phyloP scores from a whole-genome alignment of 2,113 vertebrate species.

The Speoplatyrhinus poulsoni region DNA sequence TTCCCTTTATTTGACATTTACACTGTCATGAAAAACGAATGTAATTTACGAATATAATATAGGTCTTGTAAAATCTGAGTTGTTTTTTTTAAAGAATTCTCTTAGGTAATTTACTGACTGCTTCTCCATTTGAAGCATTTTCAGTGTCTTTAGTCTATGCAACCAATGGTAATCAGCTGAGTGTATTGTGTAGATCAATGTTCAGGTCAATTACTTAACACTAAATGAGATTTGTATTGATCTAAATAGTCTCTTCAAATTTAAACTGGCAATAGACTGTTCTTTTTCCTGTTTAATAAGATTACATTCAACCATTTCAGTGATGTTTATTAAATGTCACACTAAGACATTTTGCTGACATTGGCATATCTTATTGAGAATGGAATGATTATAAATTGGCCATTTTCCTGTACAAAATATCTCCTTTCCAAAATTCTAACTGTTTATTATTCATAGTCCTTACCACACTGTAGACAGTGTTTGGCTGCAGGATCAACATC shows the following conservation, averaged over 20 bases:
- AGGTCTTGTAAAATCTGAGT: constrained; percentile 6
- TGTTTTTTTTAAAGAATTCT: not conserved
- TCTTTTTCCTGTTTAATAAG: no score
- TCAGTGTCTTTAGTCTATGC: not conserved
- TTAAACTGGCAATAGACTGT: no score
- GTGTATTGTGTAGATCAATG: not conserved
- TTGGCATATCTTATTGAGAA: no score
- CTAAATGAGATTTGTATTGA: constrained; percentile 7
- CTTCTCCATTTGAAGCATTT: constrained; percentile 3
- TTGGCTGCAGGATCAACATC: no score
- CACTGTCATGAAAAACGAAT: constrained; percentile 32
- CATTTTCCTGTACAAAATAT: constrained; percentile 6
- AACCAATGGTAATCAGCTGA: not conserved
- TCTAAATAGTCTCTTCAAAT: not conserved
- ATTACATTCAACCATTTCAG: no score
- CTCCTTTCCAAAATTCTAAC: not conserved
- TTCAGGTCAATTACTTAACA: not conserved
- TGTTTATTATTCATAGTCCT: no score
- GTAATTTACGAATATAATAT: constrained; percentile 29
- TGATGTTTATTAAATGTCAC: no score
- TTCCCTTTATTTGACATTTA: constrained; percentile 31
- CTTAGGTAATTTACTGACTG: constrained; percentile 12
- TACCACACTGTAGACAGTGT: no score
- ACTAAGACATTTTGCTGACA: no score
- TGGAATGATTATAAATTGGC: constrained; percentile 24